Evolutionary conservation across 64 coral and sea anemone genomes (phyloP).

Genomic region (Astreopora myriophthalma): DNA sequence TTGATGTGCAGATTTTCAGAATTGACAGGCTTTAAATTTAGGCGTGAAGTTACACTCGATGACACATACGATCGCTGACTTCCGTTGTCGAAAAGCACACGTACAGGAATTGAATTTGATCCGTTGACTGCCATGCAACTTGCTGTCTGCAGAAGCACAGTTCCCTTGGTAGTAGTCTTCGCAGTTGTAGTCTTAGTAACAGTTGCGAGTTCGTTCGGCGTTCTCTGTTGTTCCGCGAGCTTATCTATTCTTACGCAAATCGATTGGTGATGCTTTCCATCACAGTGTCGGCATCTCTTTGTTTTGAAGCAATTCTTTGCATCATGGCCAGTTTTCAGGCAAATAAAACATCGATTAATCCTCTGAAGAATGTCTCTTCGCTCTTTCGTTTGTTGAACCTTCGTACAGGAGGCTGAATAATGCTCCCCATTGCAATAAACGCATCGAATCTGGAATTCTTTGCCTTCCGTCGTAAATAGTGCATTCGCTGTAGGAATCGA

Average conservation of each 20-base stretch:
- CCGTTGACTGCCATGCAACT: slow-evolving; percentile 44
- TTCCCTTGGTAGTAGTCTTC: slow-evolving; percentile 27
- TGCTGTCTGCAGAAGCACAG: slow-evolving; percentile 46
- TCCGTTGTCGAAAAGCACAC: slow-evolving; percentile 58
- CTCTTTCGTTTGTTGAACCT: slow-evolving; percentile 16
- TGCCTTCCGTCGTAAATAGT: slow-evolving; percentile 1
- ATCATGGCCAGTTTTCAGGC: slow-evolving; percentile 32
- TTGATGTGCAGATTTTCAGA: slow-evolving; percentile 26
- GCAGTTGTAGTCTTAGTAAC: slow-evolving; percentile 23
- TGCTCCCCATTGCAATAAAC: slow-evolving; percentile 59
- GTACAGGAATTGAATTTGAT: slow-evolving; percentile 25
- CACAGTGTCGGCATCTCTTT: slow-evolving; percentile 65
- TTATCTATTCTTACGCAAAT: slow-evolving; percentile 26
- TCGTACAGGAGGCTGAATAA: slow-evolving; percentile 57
- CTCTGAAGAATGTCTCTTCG: slow-evolving; percentile 34
- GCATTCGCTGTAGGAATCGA: slow-evolving; percentile 13
- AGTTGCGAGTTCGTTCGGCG: background rate
- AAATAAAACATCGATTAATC: slow-evolving; percentile 36
- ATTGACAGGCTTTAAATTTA: slow-evolving; percentile 45
- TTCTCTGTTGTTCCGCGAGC: background rate
- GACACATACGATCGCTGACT: slow-evolving; percentile 46
- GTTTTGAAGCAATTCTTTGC: slow-evolving; percentile 31
- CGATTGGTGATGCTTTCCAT: slow-evolving; percentile 67
- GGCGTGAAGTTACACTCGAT: slow-evolving; percentile 20
- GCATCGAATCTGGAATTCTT: background rate